phyloP scores from a whole-genome alignment of 2,797 vertebrate genomes.

The Benthosema pterotum region DNA sequence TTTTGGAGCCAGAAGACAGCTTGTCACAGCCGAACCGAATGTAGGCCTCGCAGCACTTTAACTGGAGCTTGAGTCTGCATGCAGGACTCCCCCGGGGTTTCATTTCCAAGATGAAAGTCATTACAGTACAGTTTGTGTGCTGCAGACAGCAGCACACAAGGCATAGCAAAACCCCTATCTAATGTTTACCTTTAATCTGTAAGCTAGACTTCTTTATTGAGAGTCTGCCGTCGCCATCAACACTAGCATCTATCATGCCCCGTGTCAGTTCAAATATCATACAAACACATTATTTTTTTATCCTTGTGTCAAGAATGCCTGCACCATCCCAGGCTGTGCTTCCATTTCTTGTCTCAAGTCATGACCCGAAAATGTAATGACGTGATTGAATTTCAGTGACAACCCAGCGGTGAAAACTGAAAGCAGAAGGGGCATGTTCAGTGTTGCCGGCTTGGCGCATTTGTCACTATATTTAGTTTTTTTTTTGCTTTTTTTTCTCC shows the following conservation, averaged over 20 bases:
- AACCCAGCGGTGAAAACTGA: not conserved
- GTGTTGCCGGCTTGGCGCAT: too few relatives aligned
- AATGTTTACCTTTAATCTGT: slow-evolving; percentile 6
- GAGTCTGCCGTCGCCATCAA: slow-evolving; percentile 8
- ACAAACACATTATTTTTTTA: not conserved
- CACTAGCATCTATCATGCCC: not conserved
- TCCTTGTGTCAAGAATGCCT: too few relatives aligned
- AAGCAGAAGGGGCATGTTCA: not conserved
- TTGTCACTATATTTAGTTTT: too few relatives aligned
- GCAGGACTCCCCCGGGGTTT: slow-evolving; percentile 19
- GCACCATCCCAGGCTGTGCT: not conserved
- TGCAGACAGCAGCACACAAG: not conserved
- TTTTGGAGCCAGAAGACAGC: slow-evolving; percentile 18
- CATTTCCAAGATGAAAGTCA: slow-evolving; percentile 26
- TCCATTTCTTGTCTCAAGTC: not conserved
- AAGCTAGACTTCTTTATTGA: not conserved
- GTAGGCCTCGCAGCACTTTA: not conserved
- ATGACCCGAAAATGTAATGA: not conserved
- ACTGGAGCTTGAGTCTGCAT: not conserved
- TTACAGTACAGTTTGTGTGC: not conserved
- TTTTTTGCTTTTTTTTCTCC: too few relatives aligned
- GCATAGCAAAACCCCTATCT: slow-evolving; percentile 3
- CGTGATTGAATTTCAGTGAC: not conserved
- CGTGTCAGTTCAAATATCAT: not conserved
- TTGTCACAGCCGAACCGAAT: slow-evolving; percentile 29